Conservation (phyloP, 2,888 invertebrate species). For the Aleiodes testaceus region DNA sequence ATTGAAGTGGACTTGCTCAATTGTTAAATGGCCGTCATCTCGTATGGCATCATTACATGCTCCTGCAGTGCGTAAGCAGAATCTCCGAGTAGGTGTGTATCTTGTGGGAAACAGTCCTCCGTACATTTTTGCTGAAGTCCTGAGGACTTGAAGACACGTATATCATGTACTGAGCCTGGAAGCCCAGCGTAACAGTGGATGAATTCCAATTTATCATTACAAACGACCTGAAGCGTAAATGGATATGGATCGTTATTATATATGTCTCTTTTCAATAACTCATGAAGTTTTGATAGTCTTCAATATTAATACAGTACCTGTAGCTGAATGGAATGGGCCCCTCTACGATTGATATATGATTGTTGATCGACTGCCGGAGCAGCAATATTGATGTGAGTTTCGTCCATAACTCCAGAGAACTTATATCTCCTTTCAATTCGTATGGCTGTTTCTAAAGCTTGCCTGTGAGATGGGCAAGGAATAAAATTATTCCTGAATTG, state of each 20-base stretch:
- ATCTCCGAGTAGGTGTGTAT: constrained; percentile 36
- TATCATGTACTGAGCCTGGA: constrained; percentile 49
- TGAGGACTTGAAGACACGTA: constrained; percentile 46
- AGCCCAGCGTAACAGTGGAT: constrained; percentile 43
- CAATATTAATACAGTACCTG: constrained; percentile 15
- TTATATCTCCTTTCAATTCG: background rate
- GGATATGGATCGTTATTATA: background rate
- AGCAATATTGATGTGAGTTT: constrained; percentile 14
- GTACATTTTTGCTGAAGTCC: constrained; percentile 43
- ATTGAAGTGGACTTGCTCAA: constrained; percentile 12
- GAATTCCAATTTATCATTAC: constrained; percentile 43
- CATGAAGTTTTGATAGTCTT: background rate
- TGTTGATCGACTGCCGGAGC: constrained; percentile 9
- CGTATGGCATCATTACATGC: constrained; percentile 34
- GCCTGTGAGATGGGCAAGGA: constrained; percentile 1
- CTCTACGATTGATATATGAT: constrained; percentile 25
- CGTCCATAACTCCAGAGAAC: constrained; percentile 11
- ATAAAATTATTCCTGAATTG: constrained; percentile 19
- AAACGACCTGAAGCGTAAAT: constrained; percentile 41
- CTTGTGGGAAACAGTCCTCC: constrained; percentile 35
- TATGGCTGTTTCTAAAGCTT: background rate
- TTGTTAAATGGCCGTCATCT: constrained; percentile 34
- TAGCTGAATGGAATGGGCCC: constrained; percentile 6
- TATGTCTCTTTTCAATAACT: background rate
- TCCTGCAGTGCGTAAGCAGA: constrained; percentile 27